Base-by-base conservation (phyloP, 1,140 invertebrate species). In the Eupeodes corollae region DNA sequence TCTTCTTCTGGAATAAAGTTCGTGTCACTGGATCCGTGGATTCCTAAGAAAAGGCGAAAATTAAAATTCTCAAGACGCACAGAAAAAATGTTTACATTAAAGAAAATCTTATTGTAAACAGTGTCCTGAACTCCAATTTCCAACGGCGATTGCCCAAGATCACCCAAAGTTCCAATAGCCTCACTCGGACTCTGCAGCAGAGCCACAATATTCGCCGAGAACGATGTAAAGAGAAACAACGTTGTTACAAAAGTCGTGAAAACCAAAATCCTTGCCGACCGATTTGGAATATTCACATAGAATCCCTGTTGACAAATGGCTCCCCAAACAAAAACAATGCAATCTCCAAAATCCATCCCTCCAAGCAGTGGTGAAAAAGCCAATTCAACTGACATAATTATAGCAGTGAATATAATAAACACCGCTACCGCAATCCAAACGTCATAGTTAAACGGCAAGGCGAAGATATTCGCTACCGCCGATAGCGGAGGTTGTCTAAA, bases 401-500 rank as follows among this genome's bases (percentile, higher is more conserved):
- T 48, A 38, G 58, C 52, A 1, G 65, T 61, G n/a, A 68, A 37
- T 16, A 68, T 54, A 15, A 68, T 47, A 0, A 70, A 56, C 12
- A 61, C 46, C 2, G 58, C 45, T 32, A 67, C 72, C 2, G 74
- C 74, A 5, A 73, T 55, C 82, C 81, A 84, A 34, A 83, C 80
- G 21, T 71, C 72, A 13, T 53, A 59, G 49, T 74, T 70, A 51
- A 84, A 83, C 11, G 81, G 81, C 55, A 83, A 58, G 21, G 70
- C 68, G 54, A 80, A 84, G 34, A 83, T 75, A 60, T 83, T 83
- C 12, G 69, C 72, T 14, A 82, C 74, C 0, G 75, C 76, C 0
- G 80, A 82, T 16, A 81, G 64, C 26, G 80, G 72, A 2, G 81
- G 80, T 60, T 79, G 75, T 0, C 78, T 73, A 57, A 84, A 84